Percentiles rank a stretch among this genome's conserved stretches.
These are phyloP conservation scores for Plutella xylostella DNA, from an alignment of 2,888 invertebrate genomes.

Conservation along the genomic window DNA sequence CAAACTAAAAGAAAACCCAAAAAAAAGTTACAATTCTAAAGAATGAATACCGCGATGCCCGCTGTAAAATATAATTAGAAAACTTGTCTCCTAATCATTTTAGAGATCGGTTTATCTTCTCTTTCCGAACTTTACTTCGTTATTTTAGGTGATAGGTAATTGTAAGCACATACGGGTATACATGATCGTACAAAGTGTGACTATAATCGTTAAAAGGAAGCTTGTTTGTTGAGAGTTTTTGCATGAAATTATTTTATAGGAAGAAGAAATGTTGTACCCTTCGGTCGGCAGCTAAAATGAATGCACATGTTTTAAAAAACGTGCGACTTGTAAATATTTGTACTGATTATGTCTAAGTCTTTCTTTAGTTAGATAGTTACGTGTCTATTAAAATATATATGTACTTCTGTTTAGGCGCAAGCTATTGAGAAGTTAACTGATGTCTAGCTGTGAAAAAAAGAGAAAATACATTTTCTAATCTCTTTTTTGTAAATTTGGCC, in stretches of 20 bases:
- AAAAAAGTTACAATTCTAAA: not conserved
- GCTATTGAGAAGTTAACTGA: too few species aligned
- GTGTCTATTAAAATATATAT: not conserved
- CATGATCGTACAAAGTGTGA: constrained; percentile 63
- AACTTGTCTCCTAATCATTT: too few species aligned
- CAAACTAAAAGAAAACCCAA: constrained; percentile 28
- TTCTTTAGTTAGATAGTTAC: constrained; percentile 43
- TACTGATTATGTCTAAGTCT: constrained; percentile 48
- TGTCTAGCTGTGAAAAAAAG: too few species aligned
- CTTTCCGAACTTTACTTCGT: constrained; percentile 19
- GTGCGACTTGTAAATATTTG: constrained; percentile 55
- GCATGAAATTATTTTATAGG: constrained; percentile 25
- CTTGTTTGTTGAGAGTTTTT: constrained; percentile 28
- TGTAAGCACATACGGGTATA: constrained; percentile 23
- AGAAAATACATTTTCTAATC: too few species aligned
- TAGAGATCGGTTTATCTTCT: constrained; percentile 23
- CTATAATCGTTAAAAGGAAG: constrained; percentile 46
- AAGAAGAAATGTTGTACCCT: constrained; percentile 38
- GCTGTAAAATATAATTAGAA: constrained; percentile 21
- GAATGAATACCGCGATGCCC: constrained; percentile 16
- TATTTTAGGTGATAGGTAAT: constrained; percentile 5
- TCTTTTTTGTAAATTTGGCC: not conserved
- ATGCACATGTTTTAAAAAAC: constrained; percentile 43
- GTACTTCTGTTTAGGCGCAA: too few species aligned
- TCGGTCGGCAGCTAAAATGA: constrained; percentile 54